Base-by-base conservation (phyloP, 2,888 invertebrate genomes). In the Orthonychiurus folsomi region DNA sequence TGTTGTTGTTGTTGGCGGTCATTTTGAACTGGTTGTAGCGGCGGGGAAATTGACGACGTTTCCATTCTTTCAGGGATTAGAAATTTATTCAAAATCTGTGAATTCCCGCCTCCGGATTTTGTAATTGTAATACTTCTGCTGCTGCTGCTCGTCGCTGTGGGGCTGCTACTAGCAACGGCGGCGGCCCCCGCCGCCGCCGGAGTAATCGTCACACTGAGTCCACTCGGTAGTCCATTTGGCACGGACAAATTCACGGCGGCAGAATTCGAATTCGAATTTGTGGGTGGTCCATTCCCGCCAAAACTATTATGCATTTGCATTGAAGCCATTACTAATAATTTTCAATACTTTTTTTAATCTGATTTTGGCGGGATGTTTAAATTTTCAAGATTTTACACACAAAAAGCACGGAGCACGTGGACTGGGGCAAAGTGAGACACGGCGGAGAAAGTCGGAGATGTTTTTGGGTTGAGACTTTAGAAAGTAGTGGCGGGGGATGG, bases 191-290 rank as follows among this genome's bases (percentile, higher is more conserved):
- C 47, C 20, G 20, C 47, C 27, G 65, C 37, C 1, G 69, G 67
- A 48, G 67, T 67, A 18, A 69, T 66, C 12, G 69, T 69, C 20
- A 69, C 67, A 58, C 69, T 69, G 18, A 69, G 59, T 9, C 57
- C 57, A 47, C 57, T 57, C 21, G 57, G 57, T 3, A 57, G 37
- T 5, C 57, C 57, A 21, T 57, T 57, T 27, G 57, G 57, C 9
- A 28, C 26, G 5, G 57, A 27, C 20, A 57, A 37, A 47, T 15
- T 57, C 18, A 26, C 37, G 3, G 26, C 3, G 21, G 57, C 28
- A 18, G 65, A 63, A 59, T 61, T 59, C 53, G 65, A 63, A n/a
- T 63, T 59, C 3, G 63, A 63, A 60, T 59, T 63, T 25, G 62
- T 52, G 62, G 62, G 47, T 66, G 65, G n/a, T n/a, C n/a, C n/a